Percentiles rank a stretch among this genome's conserved stretches.
Evolutionary conservation across 2,888 invertebrate species (phyloP).

Genomic region (Drosophila lutescens): DNA sequence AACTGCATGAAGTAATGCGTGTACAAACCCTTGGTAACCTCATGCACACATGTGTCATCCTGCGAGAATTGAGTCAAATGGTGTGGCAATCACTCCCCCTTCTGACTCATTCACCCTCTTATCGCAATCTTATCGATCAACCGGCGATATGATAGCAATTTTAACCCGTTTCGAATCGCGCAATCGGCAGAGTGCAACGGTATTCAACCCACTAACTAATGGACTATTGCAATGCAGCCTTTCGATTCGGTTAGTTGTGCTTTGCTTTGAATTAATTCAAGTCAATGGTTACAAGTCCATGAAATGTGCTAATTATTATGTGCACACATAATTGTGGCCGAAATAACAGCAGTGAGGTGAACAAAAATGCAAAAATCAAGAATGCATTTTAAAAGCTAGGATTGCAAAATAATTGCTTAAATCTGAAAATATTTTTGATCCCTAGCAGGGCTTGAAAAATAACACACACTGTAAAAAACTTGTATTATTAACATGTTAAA

Average conservation of each 20-base stretch:
- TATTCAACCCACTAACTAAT: background rate
- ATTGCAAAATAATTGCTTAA: background rate
- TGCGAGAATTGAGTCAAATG: slow-evolving; percentile 5
- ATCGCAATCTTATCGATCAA: slow-evolving; percentile 2
- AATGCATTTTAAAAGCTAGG: background rate
- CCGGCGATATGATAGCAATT: slow-evolving; percentile 7
- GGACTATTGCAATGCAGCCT: slow-evolving; percentile 4
- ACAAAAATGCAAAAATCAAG: background rate
- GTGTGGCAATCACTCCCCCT: background rate
- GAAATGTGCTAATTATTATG: slow-evolving; percentile 13
- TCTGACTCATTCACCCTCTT: slow-evolving; percentile 9
- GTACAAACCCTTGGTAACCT: background rate
- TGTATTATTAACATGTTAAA: too few species aligned
- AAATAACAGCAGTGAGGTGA: background rate
- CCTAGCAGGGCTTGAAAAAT: too few species aligned
- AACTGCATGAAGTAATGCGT: slow-evolving; percentile 6
- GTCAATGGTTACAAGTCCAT: slow-evolving; percentile 11
- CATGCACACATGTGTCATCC: slow-evolving; percentile 17
- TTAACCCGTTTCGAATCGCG: background rate
- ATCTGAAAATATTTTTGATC: too few species aligned
- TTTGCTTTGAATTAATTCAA: slow-evolving; percentile 2
- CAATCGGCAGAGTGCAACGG: background rate
- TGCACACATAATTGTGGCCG: slow-evolving; percentile 1
- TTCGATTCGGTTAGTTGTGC: slow-evolving; percentile 10
- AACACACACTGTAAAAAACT: too few species aligned